Evolutionary conservation across 2,888 invertebrate genomes (phyloP), one percentile per base, ranked within the genome.

Genomic region (Ochropleura leucogaster): DNA sequence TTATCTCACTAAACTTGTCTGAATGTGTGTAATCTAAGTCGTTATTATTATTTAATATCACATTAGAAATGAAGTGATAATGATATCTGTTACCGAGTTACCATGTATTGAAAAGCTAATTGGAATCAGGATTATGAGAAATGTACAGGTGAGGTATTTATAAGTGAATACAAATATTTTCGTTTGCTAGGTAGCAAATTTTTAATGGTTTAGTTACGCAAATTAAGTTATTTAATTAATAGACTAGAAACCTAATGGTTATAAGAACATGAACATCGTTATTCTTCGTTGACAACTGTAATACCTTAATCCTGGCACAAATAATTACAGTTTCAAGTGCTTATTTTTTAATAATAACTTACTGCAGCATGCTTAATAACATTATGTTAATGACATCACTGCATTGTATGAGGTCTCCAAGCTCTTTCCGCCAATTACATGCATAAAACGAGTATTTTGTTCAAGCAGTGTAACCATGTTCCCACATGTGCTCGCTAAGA

Each of bases 401-500:
- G 76, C 63, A 79, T 82, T 80, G 75, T 87, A 81, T 74, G 72
- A 68, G 68, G 71, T 77, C 72, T 76, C 67, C 68, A 47, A 82
- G 63, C 68, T 85, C 82, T 84, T 85, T 85, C 78, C 82, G 76
- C 79, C 80, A 84, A 87, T 87, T 88, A 89, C 83, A 75, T 82
- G 72, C 79, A 85, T 85, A 84, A 88, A 89, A 86, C 83, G 80
- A 86, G 85, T 87, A 89, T 89, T 87, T 86, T 87, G 85, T 86
- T 83, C 78, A 80, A 81, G 80, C 83, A 84, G 81, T 86, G 87
- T 87, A 86, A 83, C 82, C 86, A 72, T 83, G 89, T 91, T 92
- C 92, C 88, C 91, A 89, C 90, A 89, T 90, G 87, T 90, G 89
- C 88, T 86, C 85, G 86, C 88, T 87, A 89, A 93, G 94, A 94